Percentiles rank a stretch among this genome's conserved stretches.
Evolutionary conservation across 2,888 invertebrate species (phyloP).

Genomic region (Azorinus chamasolen): DNA sequence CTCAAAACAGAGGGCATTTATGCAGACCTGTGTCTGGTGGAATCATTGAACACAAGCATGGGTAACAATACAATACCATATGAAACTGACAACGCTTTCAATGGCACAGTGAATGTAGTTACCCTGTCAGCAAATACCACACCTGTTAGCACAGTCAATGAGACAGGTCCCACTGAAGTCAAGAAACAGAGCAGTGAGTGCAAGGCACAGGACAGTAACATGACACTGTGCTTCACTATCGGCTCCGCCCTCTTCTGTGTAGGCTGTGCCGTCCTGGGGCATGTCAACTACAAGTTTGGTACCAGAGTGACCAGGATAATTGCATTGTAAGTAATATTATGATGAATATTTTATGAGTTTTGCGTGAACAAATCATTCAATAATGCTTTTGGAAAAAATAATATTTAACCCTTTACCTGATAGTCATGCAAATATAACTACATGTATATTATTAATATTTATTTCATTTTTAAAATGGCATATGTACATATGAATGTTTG

Average conservation of each 20-base stretch:
- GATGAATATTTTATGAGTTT: no score
- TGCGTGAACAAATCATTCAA: no score
- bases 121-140: slow-evolving; percentile 6
- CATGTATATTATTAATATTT: no score
- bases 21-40: slow-evolving; percentile 54
- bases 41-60: neutral
- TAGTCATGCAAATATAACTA: no score
- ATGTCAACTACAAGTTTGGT: slow-evolving; percentile 77
- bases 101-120: slow-evolving; percentile 31
- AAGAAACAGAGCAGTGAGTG: slow-evolving; percentile 35
- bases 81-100: slow-evolving; percentile 3
- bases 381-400: no score
- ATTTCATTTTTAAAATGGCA: no score
- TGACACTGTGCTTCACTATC: slow-evolving; percentile 75
- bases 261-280: slow-evolving; percentile 76
- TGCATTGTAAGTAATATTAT: slow-evolving; percentile 68
- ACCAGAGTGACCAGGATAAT: slow-evolving; percentile 72
- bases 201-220: slow-evolving; percentile 64
- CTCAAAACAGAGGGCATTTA: slow-evolving; percentile 74
- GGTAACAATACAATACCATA: slow-evolving; percentile 1
- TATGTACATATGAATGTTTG: no score
- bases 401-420: no score
- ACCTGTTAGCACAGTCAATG: neutral
- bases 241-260: slow-evolving; percentile 73
- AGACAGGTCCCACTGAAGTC: neutral